Conservation (phyloP, 37 sponge, comb jelly and placozoan species). For the Halichondria panicea region DNA sequence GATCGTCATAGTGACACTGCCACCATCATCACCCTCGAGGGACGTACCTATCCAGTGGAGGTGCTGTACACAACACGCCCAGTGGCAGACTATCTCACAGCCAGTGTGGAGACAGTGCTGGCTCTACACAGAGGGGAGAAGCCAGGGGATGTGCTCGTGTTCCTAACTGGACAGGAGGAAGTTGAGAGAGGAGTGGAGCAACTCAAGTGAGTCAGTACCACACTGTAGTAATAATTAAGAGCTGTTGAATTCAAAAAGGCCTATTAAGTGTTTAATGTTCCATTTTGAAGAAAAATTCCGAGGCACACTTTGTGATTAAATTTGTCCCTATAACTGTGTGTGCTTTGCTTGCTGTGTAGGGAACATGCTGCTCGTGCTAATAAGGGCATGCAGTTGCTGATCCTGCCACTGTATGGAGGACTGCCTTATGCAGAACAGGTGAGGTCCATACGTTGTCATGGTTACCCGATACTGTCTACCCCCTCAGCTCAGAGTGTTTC, state of each 20-base stretch:
- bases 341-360: slow-evolving; percentile 15
- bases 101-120: slow-evolving; percentile 82
- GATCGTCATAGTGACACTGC: slow-evolving; percentile 76
- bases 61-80: slow-evolving; percentile 73
- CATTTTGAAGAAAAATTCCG: too few relatives aligned
- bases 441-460: not conserved
- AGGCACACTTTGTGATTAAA: too few relatives aligned
- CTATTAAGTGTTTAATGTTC: too few relatives aligned
- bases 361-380: slow-evolving; percentile 46
- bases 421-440: slow-evolving; percentile 86
- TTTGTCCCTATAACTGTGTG: too few relatives aligned
- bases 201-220: slow-evolving; percentile 42
- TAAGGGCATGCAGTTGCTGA: slow-evolving; percentile 63
- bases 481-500: slow-evolving; percentile 67
- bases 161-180: slow-evolving; percentile 93
- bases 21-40: slow-evolving; percentile 83
- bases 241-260: too few relatives aligned
- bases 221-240: too few relatives aligned
- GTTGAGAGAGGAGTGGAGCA: slow-evolving; percentile 46
- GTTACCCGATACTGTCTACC: not conserved
- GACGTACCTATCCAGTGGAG: slow-evolving; percentile 80
- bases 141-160: slow-evolving; percentile 90
- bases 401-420: slow-evolving; percentile 85
- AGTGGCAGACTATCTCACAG: slow-evolving; percentile 89
- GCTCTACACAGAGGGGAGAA: slow-evolving; percentile 84